phyloP scores from a whole-genome alignment of 1,140 invertebrate species.

The Scylla paramamosain region DNA sequence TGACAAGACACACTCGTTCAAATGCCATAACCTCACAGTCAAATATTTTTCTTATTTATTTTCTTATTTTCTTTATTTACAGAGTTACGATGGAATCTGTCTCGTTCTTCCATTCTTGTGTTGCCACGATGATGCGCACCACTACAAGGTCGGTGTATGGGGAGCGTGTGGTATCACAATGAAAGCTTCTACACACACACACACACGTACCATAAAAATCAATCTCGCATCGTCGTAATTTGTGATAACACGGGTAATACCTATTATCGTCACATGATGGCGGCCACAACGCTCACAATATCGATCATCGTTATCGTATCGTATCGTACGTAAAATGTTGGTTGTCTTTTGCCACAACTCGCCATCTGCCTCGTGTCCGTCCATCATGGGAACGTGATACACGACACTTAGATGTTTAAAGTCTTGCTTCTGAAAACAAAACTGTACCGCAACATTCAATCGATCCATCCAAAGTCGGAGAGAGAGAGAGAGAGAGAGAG shows the following conservation, averaged over 20 bases:
- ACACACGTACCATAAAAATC: not conserved
- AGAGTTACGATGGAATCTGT: not conserved
- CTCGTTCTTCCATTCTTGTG: not conserved
- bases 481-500: not conserved
- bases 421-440: not conserved
- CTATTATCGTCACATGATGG: not conserved
- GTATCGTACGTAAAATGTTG: not conserved
- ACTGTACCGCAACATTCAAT: not conserved
- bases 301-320: constrained; percentile 21
- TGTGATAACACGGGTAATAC: not conserved
- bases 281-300: not conserved
- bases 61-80: too few species aligned
- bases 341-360: not conserved
- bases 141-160: too few species aligned
- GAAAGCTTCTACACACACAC: too few species aligned
- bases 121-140: not conserved
- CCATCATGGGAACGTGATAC: not conserved
- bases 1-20: not conserved
- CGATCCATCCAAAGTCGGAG: not conserved
- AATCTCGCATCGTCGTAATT: not conserved
- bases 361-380: not conserved
- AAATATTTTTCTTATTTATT: too few species aligned
- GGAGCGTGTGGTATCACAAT: too few species aligned
- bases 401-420: not conserved
- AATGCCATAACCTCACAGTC: not conserved